Evolutionary conservation across 2,888 invertebrate species (phyloP).

Genomic region (Ecliptopera silaceata): DNA sequence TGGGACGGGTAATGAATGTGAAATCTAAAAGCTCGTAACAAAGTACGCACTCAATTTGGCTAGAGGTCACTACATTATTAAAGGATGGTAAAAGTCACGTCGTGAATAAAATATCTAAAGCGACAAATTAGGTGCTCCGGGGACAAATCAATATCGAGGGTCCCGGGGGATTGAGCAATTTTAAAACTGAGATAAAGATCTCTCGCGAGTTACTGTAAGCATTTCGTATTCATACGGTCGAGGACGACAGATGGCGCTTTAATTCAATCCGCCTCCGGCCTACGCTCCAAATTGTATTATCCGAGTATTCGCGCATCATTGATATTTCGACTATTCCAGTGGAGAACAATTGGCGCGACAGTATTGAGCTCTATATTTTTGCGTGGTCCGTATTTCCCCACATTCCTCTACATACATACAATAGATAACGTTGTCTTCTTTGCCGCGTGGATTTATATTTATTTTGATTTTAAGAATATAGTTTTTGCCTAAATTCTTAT

Average conservation of each 20-base stretch:
- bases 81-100: constrained; percentile 58
- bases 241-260: constrained; percentile 80
- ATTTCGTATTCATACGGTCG: constrained; percentile 80
- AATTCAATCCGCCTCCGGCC: constrained; percentile 80
- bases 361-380: constrained; percentile 46
- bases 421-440: background rate
- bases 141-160: constrained; percentile 75
- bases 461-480: too few species aligned
- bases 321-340: constrained; percentile 78
- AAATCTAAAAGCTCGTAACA: constrained; percentile 27
- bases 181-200: constrained; percentile 83
- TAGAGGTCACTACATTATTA: constrained; percentile 43
- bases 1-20: constrained; percentile 33
- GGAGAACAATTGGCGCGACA: constrained; percentile 53
- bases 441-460: too few species aligned
- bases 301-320: constrained; percentile 81
- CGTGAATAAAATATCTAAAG: constrained; percentile 72
- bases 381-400: constrained; percentile 40
- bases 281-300: constrained; percentile 80
- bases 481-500: too few species aligned
- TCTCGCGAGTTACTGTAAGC: constrained; percentile 70
- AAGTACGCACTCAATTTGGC: constrained; percentile 35
- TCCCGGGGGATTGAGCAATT: constrained; percentile 77
- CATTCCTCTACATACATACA: constrained; percentile 1
- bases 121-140: constrained; percentile 70